A percentile compares a stretch with the other conserved stretches of the same genome.
These are phyloP conservation scores for Toxotes lorentzi DNA, from an alignment of 2,797 vertebrate species.

Conservation along the genomic window DNA sequence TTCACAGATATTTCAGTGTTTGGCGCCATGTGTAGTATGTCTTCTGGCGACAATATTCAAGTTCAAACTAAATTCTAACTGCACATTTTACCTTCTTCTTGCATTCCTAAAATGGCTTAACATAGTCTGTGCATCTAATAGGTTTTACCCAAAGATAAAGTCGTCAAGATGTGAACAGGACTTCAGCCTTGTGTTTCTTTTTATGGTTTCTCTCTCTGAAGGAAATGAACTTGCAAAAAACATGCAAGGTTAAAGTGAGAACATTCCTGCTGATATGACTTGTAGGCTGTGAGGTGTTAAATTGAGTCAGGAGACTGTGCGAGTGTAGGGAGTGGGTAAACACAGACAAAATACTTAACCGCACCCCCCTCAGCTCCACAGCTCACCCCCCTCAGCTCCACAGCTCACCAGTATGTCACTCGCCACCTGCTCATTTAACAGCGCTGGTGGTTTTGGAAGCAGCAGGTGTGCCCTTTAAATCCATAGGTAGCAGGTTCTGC, in stretches of 20 bases:
- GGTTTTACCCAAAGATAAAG: neutral
- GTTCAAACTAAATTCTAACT: too few species aligned
- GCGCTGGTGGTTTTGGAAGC: slow-evolving; percentile 55
- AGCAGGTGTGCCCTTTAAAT: slow-evolving; percentile 77
- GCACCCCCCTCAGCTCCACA: slow-evolving; percentile 24
- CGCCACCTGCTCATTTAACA: slow-evolving; percentile 83
- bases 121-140: neutral
- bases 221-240: slow-evolving; percentile 13
- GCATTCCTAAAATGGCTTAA: neutral
- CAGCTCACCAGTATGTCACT: slow-evolving; percentile 74
- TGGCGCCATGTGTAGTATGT: neutral
- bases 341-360: slow-evolving; percentile 48
- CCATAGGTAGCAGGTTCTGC: slow-evolving; percentile 49
- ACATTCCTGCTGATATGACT: slow-evolving; percentile 30
- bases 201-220: neutral
- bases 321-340: slow-evolving; percentile 44
- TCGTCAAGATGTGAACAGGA: neutral
- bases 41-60: neutral
- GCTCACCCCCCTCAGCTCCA: slow-evolving; percentile 46
- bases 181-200: neutral
- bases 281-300: slow-evolving; percentile 45
- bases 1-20: neutral
- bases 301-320: slow-evolving; percentile 31
- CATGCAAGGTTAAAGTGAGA: neutral
- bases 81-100: neutral